Percentiles rank a stretch among this genome's conserved stretches.
Evolutionary conservation across 2,113 vertebrate genomes (phyloP).

Genomic region (Antechinus stuartii): DNA sequence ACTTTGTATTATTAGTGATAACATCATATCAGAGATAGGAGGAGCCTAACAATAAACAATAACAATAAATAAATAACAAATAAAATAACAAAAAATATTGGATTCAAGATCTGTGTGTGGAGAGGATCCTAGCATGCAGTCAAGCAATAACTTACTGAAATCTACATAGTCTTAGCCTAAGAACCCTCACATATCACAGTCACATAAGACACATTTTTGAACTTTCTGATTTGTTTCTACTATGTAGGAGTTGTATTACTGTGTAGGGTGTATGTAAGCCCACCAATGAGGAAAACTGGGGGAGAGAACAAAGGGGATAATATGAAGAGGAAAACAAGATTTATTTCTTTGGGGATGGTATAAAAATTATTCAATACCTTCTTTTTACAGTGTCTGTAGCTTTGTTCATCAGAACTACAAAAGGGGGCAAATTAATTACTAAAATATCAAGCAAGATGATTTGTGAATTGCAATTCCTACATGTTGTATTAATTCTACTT

Average conservation of each 20-base stretch:
- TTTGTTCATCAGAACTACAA: background rate
- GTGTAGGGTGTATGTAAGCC: background rate
- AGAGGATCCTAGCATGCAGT: background rate
- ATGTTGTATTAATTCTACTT: background rate
- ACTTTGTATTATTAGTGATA: background rate
- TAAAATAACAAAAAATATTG: background rate
- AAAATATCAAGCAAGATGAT: background rate
- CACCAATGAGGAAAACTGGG: background rate
- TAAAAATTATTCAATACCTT: background rate
- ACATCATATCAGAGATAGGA: background rate
- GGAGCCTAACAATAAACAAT: background rate
- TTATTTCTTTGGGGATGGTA: background rate
- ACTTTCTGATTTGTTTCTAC: background rate
- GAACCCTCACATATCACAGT: background rate
- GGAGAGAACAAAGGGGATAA: background rate
- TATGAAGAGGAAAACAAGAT: background rate
- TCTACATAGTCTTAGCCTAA: background rate
- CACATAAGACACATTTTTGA: background rate
- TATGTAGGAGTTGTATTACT: background rate
- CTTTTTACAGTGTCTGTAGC: background rate
- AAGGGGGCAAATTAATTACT: background rate
- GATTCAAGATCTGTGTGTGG: background rate
- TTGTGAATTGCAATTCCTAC: background rate
- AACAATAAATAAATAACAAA: no score
- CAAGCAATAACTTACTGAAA: background rate